Evolutionary conservation across 2,113 vertebrate species (phyloP), one percentile per base, ranked within the genome.

Genomic region (Lonchura striata): DNA sequence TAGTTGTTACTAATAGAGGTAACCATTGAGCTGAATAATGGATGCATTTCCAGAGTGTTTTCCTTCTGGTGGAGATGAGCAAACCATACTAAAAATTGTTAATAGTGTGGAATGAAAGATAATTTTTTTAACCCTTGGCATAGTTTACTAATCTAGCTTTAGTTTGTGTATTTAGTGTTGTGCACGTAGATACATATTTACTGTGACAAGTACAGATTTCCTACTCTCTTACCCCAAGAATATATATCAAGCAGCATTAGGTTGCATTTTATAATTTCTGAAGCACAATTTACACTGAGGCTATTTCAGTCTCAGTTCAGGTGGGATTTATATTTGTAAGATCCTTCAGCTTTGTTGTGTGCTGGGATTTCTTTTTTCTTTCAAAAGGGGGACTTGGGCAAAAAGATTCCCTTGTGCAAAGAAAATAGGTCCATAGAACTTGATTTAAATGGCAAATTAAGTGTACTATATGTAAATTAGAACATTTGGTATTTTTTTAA

Each of bases 11-110:
- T 83, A 72, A 53, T 71, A 86, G 61, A 94, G 56, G 53, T 94
- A 94, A 96, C 31, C n/a, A 41, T 23, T 93, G 78, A 92, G 17
- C 63, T 90, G 77, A 88, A 57, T 54, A 47, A 53, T 83, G 57
- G 41, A 37, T 92, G 44, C 37, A 69, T 92, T 92, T 94, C 52
- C 59, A 88, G 66, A 61, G 44, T 64, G 23, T 79, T 70, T 84
- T 93, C 46, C 44, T 94, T 97, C 90, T 94, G 63, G 59, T 88
- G 79, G 79, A 82, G 37, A 69, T 74, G 63, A 86, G 37, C 74
- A 92, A 95, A 20, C 41, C 11, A 25, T 88, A 15, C 72, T 93
- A 74, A 86, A 95, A 86, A 42, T 68, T 54, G 65, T 52, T 92
- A 82, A 64, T 75, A 81, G 74, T 25, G 13, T 94, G 56, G 47